These are phyloP conservation scores for Seriola aureovittata DNA, from an alignment of 2,113 vertebrate genomes.

Conservation along the genomic window DNA sequence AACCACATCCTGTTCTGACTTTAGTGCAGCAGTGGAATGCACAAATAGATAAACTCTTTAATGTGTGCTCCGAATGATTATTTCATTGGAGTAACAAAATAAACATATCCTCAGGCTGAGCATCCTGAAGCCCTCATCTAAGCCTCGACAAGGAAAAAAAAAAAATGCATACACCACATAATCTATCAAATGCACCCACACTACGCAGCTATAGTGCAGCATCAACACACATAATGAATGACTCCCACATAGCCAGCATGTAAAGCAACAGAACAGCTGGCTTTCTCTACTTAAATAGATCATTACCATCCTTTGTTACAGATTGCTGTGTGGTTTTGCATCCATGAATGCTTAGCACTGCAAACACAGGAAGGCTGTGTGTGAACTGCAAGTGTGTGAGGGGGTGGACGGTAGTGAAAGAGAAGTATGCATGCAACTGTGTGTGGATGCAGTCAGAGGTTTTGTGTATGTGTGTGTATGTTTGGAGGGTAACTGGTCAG, in stretches of 20 bases:
- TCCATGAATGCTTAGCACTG: slow-evolving; percentile 4
- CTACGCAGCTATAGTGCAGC: background rate
- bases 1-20: slow-evolving; percentile 74
- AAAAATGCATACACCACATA: background rate
- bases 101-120: slow-evolving; percentile 11
- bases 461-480: background rate
- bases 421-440: slow-evolving; percentile 16
- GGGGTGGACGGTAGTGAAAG: slow-evolving; percentile 16
- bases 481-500: slow-evolving; percentile 6
- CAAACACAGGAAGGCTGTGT: slow-evolving; percentile 22
- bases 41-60: slow-evolving; percentile 16
- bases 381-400: slow-evolving; percentile 19
- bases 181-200: background rate
- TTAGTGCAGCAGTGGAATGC: slow-evolving; percentile 32
- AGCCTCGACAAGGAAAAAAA: background rate
- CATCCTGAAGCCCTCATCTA: background rate
- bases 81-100: slow-evolving; percentile 19
- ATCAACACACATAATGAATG: slow-evolving; percentile 2
- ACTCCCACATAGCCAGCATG: background rate
- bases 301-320: slow-evolving; percentile 5
- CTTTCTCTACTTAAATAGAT: slow-evolving; percentile 18
- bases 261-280: slow-evolving; percentile 20
- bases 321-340: slow-evolving; percentile 16
- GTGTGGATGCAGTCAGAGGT: slow-evolving; percentile 4
- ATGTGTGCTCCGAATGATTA: slow-evolving; percentile 22